Evolutionary conservation across 2,113 vertebrate genomes (phyloP).

Genomic region (Xiphias gladius): DNA sequence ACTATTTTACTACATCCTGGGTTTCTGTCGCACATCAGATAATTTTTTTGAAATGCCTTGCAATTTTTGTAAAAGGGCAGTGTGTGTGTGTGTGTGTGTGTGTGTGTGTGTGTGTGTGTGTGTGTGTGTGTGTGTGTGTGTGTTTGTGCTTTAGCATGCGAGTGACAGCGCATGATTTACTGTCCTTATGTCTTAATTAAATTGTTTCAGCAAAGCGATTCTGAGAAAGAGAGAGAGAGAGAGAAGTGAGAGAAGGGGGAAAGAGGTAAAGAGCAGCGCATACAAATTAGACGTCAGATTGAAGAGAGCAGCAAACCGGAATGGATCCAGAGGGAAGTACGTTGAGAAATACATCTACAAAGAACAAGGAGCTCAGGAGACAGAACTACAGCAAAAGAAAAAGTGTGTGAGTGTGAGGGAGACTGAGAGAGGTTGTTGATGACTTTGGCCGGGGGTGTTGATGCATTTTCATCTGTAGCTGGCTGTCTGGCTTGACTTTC

Average conservation of each 20-base stretch:
- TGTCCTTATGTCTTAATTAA: conserved; percentile 97
- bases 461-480: conserved; percentile 27
- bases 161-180: conserved; percentile 89
- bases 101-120: conserved; percentile 32
- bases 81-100: conserved; percentile 32
- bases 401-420: conserved; percentile 17
- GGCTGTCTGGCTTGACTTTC: conserved; percentile 32
- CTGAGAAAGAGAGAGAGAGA: conserved; percentile 85
- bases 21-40: conserved; percentile 44
- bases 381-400: conserved; percentile 27
- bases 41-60: conserved; percentile 66
- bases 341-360: conserved; percentile 45
- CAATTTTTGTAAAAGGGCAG: conserved; percentile 77
- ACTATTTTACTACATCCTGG: conserved; percentile 50
- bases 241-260: conserved; percentile 20
- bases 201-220: conserved; percentile 95
- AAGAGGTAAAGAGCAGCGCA: conserved; percentile 57
- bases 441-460: conserved; percentile 18
- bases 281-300: conserved; percentile 73
- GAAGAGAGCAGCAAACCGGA: conserved; percentile 56
- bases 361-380: conserved; percentile 55
- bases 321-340: conserved; percentile 48
- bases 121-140: conserved; percentile 16
- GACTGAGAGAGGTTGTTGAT: conserved; percentile 15
- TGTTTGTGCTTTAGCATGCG: conserved; percentile 32